A percentile compares a stretch with the other conserved stretches of the same genome.
Evolutionary conservation across 2,888 invertebrate species (phyloP).

Genomic region (Drosophila imparisetae): DNA sequence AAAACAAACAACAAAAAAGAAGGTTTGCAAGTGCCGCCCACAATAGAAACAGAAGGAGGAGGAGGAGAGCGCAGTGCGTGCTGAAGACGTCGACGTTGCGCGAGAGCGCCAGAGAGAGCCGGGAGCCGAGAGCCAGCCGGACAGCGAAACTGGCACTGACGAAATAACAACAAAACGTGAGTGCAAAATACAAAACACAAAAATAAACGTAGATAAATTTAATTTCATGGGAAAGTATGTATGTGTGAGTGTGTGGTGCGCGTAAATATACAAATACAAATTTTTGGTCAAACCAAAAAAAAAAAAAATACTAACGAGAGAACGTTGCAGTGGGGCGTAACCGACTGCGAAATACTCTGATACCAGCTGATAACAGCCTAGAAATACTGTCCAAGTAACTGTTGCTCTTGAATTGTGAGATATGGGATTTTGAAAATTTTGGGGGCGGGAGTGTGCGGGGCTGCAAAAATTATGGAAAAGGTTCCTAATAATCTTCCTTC

Average conservation of each 20-base stretch:
- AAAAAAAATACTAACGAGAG: neutral
- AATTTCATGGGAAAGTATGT: constrained; percentile 40
- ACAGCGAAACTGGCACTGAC: constrained; percentile 43
- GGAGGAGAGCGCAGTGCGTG: constrained; percentile 38
- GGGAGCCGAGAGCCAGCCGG: constrained; percentile 11
- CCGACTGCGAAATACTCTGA: neutral
- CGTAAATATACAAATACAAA: constrained; percentile 10
- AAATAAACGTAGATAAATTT: constrained; percentile 39
- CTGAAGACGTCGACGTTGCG: constrained; percentile 26
- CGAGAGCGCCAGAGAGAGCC: constrained; percentile 3
- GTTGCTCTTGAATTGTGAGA: no score
- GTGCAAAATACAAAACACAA: constrained; percentile 55
- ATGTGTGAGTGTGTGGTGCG: constrained; percentile 23
- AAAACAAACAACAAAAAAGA: constrained; percentile 18
- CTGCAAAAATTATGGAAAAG: no score
- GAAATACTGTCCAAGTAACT: no score
- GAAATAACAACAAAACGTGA: constrained; percentile 57
- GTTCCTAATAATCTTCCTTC: no score
- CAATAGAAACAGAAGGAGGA: constrained; percentile 22
- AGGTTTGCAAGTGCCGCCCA: constrained; percentile 68
- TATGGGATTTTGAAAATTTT: no score
- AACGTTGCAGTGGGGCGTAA: neutral
- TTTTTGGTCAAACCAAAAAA: constrained; percentile 36
- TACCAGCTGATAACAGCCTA: neutral
- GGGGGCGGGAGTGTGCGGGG: no score